Base-by-base conservation (phyloP, 2,888 invertebrate genomes). In the Eupithecia insigniata region DNA sequence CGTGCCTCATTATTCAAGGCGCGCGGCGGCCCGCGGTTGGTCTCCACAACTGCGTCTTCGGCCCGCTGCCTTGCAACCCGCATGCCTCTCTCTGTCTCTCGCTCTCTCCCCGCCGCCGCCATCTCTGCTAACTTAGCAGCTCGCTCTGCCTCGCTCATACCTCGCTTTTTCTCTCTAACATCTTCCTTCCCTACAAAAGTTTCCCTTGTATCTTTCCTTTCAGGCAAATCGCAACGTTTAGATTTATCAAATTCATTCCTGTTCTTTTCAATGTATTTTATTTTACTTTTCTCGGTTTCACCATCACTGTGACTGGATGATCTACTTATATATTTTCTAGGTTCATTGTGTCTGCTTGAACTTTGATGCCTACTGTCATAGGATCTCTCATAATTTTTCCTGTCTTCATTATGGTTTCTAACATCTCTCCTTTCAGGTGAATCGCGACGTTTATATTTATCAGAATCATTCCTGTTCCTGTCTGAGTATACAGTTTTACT, bases 21-120 rank as follows among this genome's bases (percentile, higher is more conserved):
- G 94, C 76, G 96, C 95, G 82, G 96, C 96, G 1, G 97, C 95
- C 65, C 95, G 95, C 73, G 95, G 16, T 14, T n/a, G 93, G 69
- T 30, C 22, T 14, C 32, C 4, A 46, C 67, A 87, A 79, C 95
- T 61, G 90, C 85, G 69, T 93, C 95, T 70, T 95, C 95, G 72
- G 95, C 95, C 2, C 95, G 94, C 84, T 97, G 64, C 22, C 36
- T 34, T 22, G 64, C 64, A 12, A 64, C 64, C 32, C 64, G 95
- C 61, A 91, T 91, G 14, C 95, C 95, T 51, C 97, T 94, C 88
- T 96, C 96, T 55, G 93, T 92, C 84, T 97, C 97, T 0, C 96
- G 94, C 93, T 95, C 95, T 1, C 90, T 90, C 0, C 98, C 98
- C 85, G 98, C 97, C 14, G 95, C 94, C 95, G 96, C 96, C 99